Percentiles rank a stretch among this genome's conserved stretches.
These are phyloP conservation scores for Tapirus terrestris DNA, from an alignment of 2,113 vertebrate species.

Conservation along the genomic window DNA sequence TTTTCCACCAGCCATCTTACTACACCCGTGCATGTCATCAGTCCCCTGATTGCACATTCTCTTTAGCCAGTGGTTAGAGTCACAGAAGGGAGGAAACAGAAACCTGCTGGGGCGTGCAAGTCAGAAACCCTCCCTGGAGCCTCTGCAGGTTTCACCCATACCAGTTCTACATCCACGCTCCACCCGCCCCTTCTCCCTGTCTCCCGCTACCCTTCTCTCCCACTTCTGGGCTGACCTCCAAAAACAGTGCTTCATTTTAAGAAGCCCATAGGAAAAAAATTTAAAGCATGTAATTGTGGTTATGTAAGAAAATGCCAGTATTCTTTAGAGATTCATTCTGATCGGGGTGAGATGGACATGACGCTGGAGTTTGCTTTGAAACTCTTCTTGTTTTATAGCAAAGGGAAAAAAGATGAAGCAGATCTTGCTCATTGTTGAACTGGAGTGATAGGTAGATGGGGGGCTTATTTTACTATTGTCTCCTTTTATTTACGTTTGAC, in stretches of 20 bases:
- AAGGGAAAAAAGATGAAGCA: not conserved
- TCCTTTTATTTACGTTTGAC: not conserved
- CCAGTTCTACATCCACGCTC: fast-evolving
- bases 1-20: not conserved
- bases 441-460: fast-evolving
- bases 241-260: not conserved
- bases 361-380: not conserved
- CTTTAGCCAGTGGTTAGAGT: not conserved
- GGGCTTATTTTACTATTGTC: not conserved
- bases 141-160: not conserved
- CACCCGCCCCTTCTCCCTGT: fast-evolving
- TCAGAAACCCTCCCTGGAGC: not conserved
- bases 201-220: not conserved
- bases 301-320: not conserved
- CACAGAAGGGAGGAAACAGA: not conserved
- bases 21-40: fast-evolving
- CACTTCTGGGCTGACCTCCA: not conserved
- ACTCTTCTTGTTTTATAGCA: not conserved
- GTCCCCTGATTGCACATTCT: not conserved
- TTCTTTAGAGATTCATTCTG: not conserved
- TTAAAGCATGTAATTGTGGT: not conserved
- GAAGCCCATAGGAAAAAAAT: not conserved
- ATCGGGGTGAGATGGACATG: not conserved
- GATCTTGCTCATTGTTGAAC: not conserved
- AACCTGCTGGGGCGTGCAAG: fast-evolving